These are phyloP conservation scores for Rhagoletis pomonella DNA, from an alignment of 1,140 invertebrate genomes.

Conservation along the genomic window DNA sequence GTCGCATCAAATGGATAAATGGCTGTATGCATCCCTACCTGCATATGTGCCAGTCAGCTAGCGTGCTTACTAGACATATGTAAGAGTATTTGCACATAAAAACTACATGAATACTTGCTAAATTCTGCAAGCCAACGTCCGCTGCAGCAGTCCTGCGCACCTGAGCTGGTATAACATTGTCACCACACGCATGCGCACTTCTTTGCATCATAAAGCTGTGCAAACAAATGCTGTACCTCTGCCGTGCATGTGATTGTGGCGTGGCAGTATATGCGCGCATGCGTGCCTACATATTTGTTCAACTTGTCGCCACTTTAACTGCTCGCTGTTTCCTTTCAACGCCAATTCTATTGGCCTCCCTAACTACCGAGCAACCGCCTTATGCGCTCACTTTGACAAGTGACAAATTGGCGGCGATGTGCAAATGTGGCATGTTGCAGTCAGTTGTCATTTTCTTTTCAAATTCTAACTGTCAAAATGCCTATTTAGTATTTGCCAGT, in stretches of 20 bases:
- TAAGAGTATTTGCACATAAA: background rate
- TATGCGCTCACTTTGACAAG: background rate
- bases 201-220: background rate
- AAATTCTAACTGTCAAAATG: slow-evolving; percentile 49
- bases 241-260: background rate
- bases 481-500: slow-evolving; percentile 27
- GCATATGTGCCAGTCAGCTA: background rate
- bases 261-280: background rate
- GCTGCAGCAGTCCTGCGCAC: background rate
- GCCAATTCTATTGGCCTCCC: background rate
- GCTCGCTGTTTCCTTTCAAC: slow-evolving; percentile 35
- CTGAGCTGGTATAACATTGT: background rate
- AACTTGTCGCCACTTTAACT: slow-evolving; percentile 10
- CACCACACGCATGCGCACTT: background rate
- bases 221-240: background rate
- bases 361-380: background rate
- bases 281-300: background rate
- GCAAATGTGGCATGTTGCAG: slow-evolving; percentile 37
- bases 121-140: background rate
- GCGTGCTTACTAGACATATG: background rate
- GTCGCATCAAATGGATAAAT: slow-evolving; percentile 45
- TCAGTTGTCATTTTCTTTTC: slow-evolving; percentile 45
- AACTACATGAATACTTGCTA: too few species aligned
- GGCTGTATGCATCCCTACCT: background rate
- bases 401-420: slow-evolving; percentile 31